These are phyloP conservation scores for Drosophila sp. DNA, from an alignment of 1,140 invertebrate genomes.

Conservation along the genomic window DNA sequence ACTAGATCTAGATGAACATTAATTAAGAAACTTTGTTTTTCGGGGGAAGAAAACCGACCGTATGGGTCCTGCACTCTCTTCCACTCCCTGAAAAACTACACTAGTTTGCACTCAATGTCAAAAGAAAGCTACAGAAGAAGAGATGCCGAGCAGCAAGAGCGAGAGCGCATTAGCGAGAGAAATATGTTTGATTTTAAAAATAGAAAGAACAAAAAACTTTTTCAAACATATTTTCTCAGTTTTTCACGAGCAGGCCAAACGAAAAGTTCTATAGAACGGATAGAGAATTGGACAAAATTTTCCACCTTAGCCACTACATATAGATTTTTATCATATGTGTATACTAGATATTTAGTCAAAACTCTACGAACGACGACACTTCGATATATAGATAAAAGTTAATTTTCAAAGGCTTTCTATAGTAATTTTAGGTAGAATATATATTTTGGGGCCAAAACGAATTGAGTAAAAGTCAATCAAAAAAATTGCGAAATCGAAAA, in stretches of 20 bases:
- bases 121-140: constrained; percentile 24
- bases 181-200: constrained; percentile 66
- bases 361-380: neutral
- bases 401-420: neutral
- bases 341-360: constrained; percentile 62
- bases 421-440: neutral
- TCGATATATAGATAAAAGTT: constrained; percentile 8
- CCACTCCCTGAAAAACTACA: constrained; percentile 9
- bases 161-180: constrained; percentile 34
- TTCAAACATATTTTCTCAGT: constrained; percentile 63
- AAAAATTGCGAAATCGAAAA: constrained; percentile 72
- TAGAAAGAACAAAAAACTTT: constrained; percentile 54
- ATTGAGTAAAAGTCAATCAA: constrained; percentile 69
- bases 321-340: constrained; percentile 61
- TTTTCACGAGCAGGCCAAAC: constrained; percentile 70
- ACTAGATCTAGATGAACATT: constrained; percentile 22
- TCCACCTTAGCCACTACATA: constrained; percentile 60
- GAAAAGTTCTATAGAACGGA: constrained; percentile 61
- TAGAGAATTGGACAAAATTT: constrained; percentile 59
- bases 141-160: constrained; percentile 21
- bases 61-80: neutral
- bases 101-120: constrained; percentile 22
- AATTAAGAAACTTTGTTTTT: constrained; percentile 34
- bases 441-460: neutral
- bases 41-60: constrained; percentile 4